Base-by-base conservation (phyloP, 2,888 invertebrate genomes). In the Embidobia sp. region DNA sequence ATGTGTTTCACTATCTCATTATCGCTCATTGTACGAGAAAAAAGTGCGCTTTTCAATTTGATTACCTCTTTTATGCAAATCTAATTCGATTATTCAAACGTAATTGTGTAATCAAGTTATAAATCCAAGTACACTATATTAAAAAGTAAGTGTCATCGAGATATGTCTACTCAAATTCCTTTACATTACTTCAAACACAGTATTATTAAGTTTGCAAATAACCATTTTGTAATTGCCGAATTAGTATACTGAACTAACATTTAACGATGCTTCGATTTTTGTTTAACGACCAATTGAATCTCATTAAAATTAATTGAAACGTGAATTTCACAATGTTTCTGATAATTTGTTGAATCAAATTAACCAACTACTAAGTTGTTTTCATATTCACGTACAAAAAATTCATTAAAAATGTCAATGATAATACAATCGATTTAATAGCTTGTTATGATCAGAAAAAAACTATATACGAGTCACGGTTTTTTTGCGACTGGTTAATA, bases 321-420 rank as follows among this genome's bases (percentile, higher is more conserved):
- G n/a, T 35, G 35, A 33, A 66, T 66, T 66, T 66, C 66, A 67
- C 66, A 64, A 64, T 64, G 51, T 64, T 64, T 40, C 63, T 46
- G 18, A 10, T 26, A 10, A 46, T 37, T 48, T 19, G 29, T 29
- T 29, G 49, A 53, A 53, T 46, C 16, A 33, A 37, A 46, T 67
- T 53, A 53, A 35, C 15, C 35, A 49, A 31, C 51, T n/a, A n/a
- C n/a, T n/a, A 22, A 64, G 42, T n/a, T 19, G n/a, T 22, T 48
- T 64, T 64, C 33, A 46, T 51, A n/a, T 27, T 48, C n/a, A n/a
- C n/a, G 2, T 1, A 19, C 33, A 64, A 64, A 64, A 64, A 64
- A 51, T 31, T 42, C 22, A 64, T 64, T 64, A 42, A 1, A 18
- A 40, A 33, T 31, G 42, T 27, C 31, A 64, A 64, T 64, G 19